Percentiles rank a stretch among this genome's conserved stretches.
These are phyloP conservation scores for Eulemur coronatus DNA, from an alignment of 2,797 vertebrate species.

Conservation along the genomic window DNA sequence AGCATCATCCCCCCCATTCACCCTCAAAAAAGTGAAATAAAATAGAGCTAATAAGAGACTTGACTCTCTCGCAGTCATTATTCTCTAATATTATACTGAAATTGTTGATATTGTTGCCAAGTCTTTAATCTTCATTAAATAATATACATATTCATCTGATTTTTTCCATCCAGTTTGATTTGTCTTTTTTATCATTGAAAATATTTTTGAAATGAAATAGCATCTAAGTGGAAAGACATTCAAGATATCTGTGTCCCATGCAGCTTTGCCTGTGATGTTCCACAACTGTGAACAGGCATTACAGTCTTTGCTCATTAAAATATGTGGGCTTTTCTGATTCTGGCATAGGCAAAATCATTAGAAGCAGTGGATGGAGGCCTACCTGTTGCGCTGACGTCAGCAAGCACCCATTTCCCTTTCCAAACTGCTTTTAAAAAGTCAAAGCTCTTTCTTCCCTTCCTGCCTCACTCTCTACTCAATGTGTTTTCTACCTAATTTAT, in stretches of 20 bases:
- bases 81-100: neutral
- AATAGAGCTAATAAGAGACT: neutral
- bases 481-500: neutral
- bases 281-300: neutral
- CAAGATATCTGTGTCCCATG: neutral
- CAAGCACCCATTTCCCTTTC: neutral
- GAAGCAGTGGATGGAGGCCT: neutral
- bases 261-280: neutral
- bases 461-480: neutral
- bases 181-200: neutral
- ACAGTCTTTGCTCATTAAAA: neutral
- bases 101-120: neutral
- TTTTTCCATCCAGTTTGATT: neutral
- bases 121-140: neutral
- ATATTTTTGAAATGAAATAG: neutral
- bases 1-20: accelerated
- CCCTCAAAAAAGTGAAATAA: neutral
- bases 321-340: neutral
- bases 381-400: neutral
- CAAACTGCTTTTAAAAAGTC: neutral
- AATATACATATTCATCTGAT: neutral
- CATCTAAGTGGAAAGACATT: neutral
- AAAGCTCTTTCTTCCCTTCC: neutral
- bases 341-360: neutral
- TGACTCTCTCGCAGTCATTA: neutral